These are phyloP conservation scores for Sepiola atlantica DNA, from an alignment of 2,888 invertebrate species.

Conservation along the genomic window DNA sequence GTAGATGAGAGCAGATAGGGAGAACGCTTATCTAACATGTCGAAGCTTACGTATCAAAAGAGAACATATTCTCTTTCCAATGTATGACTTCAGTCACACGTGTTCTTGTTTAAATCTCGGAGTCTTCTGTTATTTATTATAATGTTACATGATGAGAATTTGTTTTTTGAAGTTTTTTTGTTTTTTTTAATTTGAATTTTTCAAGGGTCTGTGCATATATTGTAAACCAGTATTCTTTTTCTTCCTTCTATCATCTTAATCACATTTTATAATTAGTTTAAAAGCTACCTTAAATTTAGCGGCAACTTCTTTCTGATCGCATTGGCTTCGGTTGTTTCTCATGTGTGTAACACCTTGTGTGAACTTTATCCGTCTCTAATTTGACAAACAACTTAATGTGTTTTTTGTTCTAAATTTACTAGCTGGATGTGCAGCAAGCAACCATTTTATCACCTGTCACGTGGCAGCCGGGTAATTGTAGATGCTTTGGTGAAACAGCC, in stretches of 20 bases:
- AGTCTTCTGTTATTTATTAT: too few relatives aligned
- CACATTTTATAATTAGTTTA: not conserved
- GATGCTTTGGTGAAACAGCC: not conserved
- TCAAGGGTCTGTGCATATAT: not conserved
- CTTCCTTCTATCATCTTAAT: not conserved
- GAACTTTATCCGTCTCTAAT: not conserved
- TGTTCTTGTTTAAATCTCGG: too few relatives aligned
- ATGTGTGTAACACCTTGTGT: not conserved
- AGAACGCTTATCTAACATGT: too few relatives aligned
- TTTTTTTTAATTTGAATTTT: too few relatives aligned
- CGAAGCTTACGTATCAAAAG: too few relatives aligned
- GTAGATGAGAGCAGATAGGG: too few relatives aligned
- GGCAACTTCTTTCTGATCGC: not conserved
- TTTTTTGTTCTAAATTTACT: conserved; percentile 11
- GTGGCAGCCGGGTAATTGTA: not conserved
- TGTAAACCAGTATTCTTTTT: not conserved
- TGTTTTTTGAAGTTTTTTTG: too few relatives aligned
- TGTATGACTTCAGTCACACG: too few relatives aligned
- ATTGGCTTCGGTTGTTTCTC: not conserved
- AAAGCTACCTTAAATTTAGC: not conserved
- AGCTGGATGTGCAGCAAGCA: not conserved
- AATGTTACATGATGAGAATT: too few relatives aligned
- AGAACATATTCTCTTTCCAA: too few relatives aligned
- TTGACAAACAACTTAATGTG: conserved; percentile 21
- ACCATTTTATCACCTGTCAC: not conserved